A percentile compares a stretch with the other conserved stretches of the same genome.
These are phyloP conservation scores for Echinops telfairi DNA, from an alignment of 2,113 vertebrate genomes.

Conservation along the genomic window DNA sequence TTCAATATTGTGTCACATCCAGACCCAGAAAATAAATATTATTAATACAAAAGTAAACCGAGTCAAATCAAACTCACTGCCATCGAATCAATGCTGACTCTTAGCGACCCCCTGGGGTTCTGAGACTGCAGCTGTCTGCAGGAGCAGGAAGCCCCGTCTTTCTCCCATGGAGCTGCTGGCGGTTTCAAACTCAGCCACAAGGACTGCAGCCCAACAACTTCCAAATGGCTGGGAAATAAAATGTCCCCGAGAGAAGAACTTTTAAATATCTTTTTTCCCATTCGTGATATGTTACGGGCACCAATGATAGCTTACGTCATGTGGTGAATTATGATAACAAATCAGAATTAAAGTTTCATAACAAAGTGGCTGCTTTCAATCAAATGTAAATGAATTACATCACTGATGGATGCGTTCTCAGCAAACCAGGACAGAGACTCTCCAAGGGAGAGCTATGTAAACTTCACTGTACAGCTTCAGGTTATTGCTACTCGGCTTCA, in stretches of 20 bases:
- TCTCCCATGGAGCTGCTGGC: no score
- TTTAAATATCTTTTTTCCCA: not conserved
- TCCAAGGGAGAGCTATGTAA: not conserved
- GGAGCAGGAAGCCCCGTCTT: no score
- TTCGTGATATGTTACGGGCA: not conserved
- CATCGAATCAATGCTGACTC: no score
- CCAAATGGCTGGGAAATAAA: slow-evolving; percentile 20
- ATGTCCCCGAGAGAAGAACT: slow-evolving; percentile 21
- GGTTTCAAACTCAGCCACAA: no score
- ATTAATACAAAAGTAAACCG: not conserved
- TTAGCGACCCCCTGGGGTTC: no score
- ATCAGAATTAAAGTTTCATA: slow-evolving; percentile 60
- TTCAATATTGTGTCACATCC: not conserved
- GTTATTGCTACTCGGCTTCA: slow-evolving; percentile 13
- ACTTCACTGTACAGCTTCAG: slow-evolving; percentile 42
- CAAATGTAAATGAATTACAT: slow-evolving; percentile 51
- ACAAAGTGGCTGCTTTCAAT: slow-evolving; percentile 57
- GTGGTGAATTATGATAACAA: slow-evolving; percentile 22
- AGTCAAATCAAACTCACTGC: slow-evolving; percentile 1
- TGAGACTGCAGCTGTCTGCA: no score
- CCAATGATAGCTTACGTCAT: not conserved
- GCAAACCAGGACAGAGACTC: not conserved
- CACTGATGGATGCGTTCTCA: slow-evolving; percentile 5
- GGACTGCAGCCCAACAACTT: no score
- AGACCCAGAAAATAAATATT: slow-evolving; percentile 18